Evolutionary conservation across 2,888 invertebrate species (phyloP).

Genomic region (Empis stercorea): DNA sequence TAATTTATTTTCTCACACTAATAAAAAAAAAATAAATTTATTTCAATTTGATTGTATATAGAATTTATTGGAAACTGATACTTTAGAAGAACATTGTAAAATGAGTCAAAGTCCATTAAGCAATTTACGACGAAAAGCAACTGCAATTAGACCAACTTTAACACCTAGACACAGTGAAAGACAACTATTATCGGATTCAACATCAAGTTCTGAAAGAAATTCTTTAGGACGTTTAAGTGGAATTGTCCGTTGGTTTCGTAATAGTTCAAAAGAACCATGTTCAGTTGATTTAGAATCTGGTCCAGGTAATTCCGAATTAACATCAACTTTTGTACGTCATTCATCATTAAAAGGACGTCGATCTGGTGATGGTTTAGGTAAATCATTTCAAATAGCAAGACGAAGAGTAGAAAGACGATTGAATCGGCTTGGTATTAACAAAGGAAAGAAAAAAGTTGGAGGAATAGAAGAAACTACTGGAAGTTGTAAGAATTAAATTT

Average conservation of each 20-base stretch:
- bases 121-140: slow-evolving; percentile 53
- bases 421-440: slow-evolving; percentile 66
- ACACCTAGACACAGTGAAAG: slow-evolving; percentile 78
- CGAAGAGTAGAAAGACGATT: slow-evolving; percentile 82
- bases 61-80: slow-evolving; percentile 72
- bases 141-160: slow-evolving; percentile 41
- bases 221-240: slow-evolving; percentile 52
- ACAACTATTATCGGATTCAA: slow-evolving; percentile 47
- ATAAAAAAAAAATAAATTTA: too few species aligned
- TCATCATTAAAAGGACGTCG: slow-evolving; percentile 35
- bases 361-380: slow-evolving; percentile 41
- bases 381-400: slow-evolving; percentile 66
- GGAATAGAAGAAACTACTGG: slow-evolving; percentile 77
- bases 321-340: slow-evolving; percentile 42
- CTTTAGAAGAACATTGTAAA: slow-evolving; percentile 56
- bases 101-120: slow-evolving; percentile 67
- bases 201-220: slow-evolving; percentile 35
- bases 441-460: slow-evolving; percentile 79
- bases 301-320: slow-evolving; percentile 42
- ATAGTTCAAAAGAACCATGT: slow-evolving; percentile 41
- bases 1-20: too few species aligned
- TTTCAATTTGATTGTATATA: slow-evolving; percentile 27
- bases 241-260: slow-evolving; percentile 53
- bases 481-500: slow-evolving; percentile 44
- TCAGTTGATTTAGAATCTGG: slow-evolving; percentile 42